Percentiles rank a stretch among this genome's conserved stretches.
phyloP scores from a whole-genome alignment of 2,113 vertebrate species.

The rat (Rattus norvegicus) region DNA sequence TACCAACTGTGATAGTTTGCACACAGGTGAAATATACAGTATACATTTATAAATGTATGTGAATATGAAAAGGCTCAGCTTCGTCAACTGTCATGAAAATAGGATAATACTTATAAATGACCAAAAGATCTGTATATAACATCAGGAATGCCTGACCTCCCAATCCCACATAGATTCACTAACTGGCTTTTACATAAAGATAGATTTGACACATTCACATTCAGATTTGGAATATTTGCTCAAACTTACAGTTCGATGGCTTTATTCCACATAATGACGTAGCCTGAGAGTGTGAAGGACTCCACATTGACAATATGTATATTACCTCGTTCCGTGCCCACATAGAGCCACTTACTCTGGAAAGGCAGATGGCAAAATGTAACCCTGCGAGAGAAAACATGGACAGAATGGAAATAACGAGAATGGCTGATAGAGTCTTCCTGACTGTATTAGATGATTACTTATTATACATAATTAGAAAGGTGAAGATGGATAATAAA shows the following conservation, averaged over 20 bases:
- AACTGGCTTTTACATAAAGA: not conserved
- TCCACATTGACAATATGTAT: constrained; percentile 99
- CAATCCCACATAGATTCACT: constrained; percentile 25
- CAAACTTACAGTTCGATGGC: constrained; percentile 99
- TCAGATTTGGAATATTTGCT: constrained; percentile 54
- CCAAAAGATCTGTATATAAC: constrained; percentile 19
- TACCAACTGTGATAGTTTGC: not conserved
- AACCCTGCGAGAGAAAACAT: constrained; percentile 90
- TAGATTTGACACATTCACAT: constrained; percentile 41
- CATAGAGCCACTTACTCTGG: constrained; percentile 99
- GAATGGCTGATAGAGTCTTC: not conserved
- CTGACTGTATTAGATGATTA: not conserved
- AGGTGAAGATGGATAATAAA: not conserved
- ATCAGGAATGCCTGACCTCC: constrained; percentile 10
- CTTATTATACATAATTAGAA: not conserved
- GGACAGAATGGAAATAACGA: constrained; percentile 43
- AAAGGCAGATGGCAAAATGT: constrained; percentile 99
- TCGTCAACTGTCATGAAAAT: not conserved
- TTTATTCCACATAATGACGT: constrained; percentile 99
- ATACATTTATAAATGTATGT: not conserved
- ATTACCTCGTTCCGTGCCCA: constrained; percentile 98
- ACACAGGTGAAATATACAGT: not conserved
- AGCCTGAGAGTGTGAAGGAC: constrained; percentile 99
- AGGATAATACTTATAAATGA: not conserved
- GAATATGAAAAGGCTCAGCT: not conserved